phyloP scores from a whole-genome alignment of 2,888 invertebrate species.

The Cenopis cana region DNA sequence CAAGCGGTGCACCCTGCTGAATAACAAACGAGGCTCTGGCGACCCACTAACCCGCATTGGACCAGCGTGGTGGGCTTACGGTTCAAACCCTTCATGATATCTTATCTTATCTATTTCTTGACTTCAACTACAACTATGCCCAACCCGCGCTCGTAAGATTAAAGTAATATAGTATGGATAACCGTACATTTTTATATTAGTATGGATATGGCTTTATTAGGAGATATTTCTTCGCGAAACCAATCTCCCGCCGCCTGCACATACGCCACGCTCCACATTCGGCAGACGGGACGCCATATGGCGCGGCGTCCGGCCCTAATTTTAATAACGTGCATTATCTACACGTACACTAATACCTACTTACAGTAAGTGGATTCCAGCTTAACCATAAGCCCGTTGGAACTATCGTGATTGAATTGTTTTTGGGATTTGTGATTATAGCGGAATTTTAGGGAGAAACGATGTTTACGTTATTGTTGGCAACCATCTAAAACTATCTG shows the following conservation, averaged over 20 bases:
- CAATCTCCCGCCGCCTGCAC: neutral
- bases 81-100: no score
- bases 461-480: neutral
- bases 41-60: no score
- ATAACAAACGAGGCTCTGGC: no score
- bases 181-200: no score
- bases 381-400: constrained; percentile 23
- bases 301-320: constrained; percentile 45
- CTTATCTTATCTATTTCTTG: no score
- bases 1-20: no score
- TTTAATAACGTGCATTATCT: constrained; percentile 42
- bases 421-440: constrained; percentile 15
- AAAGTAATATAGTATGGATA: no score
- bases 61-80: no score
- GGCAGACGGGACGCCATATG: constrained; percentile 50
- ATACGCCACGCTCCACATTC: constrained; percentile 31
- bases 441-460: constrained; percentile 12
- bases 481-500: neutral
- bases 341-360: constrained; percentile 18
- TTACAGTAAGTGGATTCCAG: constrained; percentile 34
- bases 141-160: no score
- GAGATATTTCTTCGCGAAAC: neutral
- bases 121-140: no score
- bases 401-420: constrained; percentile 37
- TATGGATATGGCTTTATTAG: no score